Base-by-base conservation (phyloP, 2,797 vertebrate species). In the Neosalanx taihuensis region DNA sequence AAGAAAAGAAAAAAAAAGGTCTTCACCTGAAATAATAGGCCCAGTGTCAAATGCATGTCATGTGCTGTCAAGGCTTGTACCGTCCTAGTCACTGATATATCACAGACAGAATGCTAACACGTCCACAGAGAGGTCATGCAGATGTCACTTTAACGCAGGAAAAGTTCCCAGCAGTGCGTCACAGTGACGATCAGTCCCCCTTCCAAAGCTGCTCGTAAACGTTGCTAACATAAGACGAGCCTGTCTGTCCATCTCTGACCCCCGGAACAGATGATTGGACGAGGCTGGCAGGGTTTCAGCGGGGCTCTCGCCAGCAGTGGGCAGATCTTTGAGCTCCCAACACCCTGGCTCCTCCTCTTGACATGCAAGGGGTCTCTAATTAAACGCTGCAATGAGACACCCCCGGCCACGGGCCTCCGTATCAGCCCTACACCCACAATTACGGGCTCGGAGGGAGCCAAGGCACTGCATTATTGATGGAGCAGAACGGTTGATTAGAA, bases 401-500 rank as follows among this genome's bases (percentile, higher is more conserved):
- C 83, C 85, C 76, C 77, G 67, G 78, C 82, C 79, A 76, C 80
- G 83, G 80, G 62, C 53, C 68, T 61, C 84, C 80, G 83, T 87
- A 85, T 89, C 85, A 85, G 85, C 77, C 79, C 81, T 83, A 89
- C 86, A 89, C 87, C 89, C 88, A 91, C 88, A 88, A 90, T 88
- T 88, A 90, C 87, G 85, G 84, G 83, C 86, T 90, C 84, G 74
- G 73, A 83, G 81, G 83, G 85, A 86, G 89, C 86, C 85, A 85
- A 85, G 83, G 80, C 75, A 56, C 84, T 92, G 89, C 88, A 92
- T 92, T 92, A 92, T 92, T 92, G 86, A 92, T 92, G 86, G 86
- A 88, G 88, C 86, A 87, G 85, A 90, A 90, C 85, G 84, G 90
- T 90, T 90, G 89, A 91, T 91, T 90, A 91, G 88, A 90, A 89